Evolutionary conservation across 2,888 invertebrate genomes (phyloP).

Genomic region (Pheosia gnoma): DNA sequence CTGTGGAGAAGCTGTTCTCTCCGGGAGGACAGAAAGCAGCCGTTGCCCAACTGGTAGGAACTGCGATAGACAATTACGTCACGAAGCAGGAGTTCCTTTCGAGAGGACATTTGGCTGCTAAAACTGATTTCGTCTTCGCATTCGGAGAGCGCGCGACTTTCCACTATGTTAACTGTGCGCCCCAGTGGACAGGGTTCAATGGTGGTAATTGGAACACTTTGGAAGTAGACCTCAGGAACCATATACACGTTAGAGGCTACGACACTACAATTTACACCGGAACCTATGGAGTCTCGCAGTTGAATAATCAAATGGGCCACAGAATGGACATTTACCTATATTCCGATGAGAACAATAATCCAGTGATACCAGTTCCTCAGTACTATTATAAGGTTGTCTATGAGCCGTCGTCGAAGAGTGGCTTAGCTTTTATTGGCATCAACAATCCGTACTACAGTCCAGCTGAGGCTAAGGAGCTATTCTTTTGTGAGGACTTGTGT

Average conservation of each 20-base stretch:
- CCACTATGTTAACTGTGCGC: slow-evolving; percentile 87
- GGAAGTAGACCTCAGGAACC: slow-evolving; percentile 73
- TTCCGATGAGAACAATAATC: slow-evolving; percentile 65
- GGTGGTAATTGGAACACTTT: slow-evolving; percentile 84
- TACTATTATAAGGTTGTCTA: slow-evolving; percentile 83
- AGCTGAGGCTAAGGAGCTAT: slow-evolving; percentile 54
- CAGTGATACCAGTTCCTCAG: slow-evolving; percentile 72
- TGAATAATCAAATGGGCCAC: slow-evolving; percentile 68
- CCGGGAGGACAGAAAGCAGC: slow-evolving; percentile 60
- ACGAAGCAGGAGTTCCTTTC: slow-evolving; percentile 71
- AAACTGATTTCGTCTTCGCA: slow-evolving; percentile 86
- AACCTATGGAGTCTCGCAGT: slow-evolving; percentile 81
- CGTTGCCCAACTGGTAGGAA: slow-evolving; percentile 58
- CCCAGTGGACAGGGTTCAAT: slow-evolving; percentile 87
- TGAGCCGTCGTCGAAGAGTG: slow-evolving; percentile 72
- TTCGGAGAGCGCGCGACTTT: slow-evolving; percentile 85
- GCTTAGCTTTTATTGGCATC: slow-evolving; percentile 84
- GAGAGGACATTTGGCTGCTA: slow-evolving; percentile 86
- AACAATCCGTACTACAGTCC: slow-evolving; percentile 84
- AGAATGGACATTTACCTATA: slow-evolving; percentile 68
- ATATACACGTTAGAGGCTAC: slow-evolving; percentile 58
- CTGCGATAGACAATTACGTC: slow-evolving; percentile 65
- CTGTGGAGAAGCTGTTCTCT: slow-evolving; percentile 62
- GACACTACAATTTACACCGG: slow-evolving; percentile 84
- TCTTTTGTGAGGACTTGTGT: slow-evolving; percentile 79